Conservation (phyloP, 37 sponge, comb jelly and placozoan genomes). For the Halisarca cf. caerulea region DNA sequence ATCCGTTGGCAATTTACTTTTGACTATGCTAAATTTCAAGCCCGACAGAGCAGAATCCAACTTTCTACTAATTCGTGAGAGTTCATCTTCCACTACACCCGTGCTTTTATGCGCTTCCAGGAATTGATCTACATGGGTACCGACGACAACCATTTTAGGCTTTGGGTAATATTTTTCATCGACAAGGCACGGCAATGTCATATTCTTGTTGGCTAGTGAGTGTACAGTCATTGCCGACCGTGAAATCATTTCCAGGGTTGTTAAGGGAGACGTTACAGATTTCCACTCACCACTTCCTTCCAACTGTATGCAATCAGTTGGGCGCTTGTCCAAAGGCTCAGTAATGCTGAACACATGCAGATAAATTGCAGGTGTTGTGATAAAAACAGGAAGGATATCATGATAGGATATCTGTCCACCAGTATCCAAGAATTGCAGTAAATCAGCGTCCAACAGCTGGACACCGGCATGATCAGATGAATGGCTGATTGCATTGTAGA, state of each 20-base stretch:
- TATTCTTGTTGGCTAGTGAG: slow-evolving; percentile 11
- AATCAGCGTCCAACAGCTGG: background rate
- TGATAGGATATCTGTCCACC: slow-evolving; percentile 3
- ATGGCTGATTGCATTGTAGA: too few species aligned
- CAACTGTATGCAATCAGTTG: background rate
- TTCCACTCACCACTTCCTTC: background rate
- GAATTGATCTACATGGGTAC: background rate
- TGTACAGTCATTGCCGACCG: slow-evolving; percentile 8
- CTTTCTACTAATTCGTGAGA: too few species aligned
- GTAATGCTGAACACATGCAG: background rate
- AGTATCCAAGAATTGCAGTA: slow-evolving; percentile 9
- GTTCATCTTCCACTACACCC: background rate
- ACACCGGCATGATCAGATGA: background rate
- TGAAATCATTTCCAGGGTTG: background rate
- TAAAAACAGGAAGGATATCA: slow-evolving; percentile 5
- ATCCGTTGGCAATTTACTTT: too few species aligned
- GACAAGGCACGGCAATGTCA: background rate
- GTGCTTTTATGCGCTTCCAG: too few species aligned
- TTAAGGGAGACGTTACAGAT: background rate
- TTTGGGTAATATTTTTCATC: background rate
- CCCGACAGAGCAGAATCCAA: too few species aligned
- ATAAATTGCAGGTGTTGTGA: background rate
- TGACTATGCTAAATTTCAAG: too few species aligned
- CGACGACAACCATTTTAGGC: background rate
- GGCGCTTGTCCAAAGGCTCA: background rate